Percentiles rank a stretch among this genome's conserved stretches.
These are phyloP conservation scores for Heteronetta atricapilla DNA, from an alignment of 2,113 vertebrate genomes.

Conservation along the genomic window DNA sequence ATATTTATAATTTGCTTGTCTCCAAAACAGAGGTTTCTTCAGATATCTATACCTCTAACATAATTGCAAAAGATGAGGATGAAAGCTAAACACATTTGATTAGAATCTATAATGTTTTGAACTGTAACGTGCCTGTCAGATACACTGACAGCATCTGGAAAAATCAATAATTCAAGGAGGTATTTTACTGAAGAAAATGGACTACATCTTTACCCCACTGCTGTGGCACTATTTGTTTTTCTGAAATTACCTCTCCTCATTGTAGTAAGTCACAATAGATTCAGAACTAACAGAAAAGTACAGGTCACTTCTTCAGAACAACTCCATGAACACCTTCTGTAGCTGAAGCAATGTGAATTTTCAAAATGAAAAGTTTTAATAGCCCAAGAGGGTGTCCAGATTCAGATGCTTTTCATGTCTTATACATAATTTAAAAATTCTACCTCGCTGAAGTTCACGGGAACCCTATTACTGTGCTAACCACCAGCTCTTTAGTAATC, in stretches of 20 bases:
- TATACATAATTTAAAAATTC: not conserved
- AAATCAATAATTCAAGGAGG: not conserved
- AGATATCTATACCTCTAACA: not conserved
- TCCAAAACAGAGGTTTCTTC: not conserved
- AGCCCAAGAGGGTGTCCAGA: not conserved
- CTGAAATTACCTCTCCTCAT: not conserved
- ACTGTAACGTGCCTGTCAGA: not conserved
- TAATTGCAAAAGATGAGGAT: not conserved
- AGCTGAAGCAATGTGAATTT: not conserved
- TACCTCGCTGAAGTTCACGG: not conserved
- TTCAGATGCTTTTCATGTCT: not conserved
- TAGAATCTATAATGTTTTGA: not conserved
- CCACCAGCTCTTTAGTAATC: not conserved
- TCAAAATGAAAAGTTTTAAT: not conserved
- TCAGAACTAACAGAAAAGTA: not conserved
- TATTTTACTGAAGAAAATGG: not conserved
- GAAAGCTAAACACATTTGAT: not conserved
- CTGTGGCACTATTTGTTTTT: not conserved
- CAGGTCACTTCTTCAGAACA: not conserved
- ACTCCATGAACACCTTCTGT: not conserved
- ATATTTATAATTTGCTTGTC: not conserved
- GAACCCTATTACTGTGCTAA: not conserved
- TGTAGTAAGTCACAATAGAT: not conserved
- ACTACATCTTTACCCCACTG: not conserved
- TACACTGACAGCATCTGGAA: not conserved